phyloP scores from a whole-genome alignment of 2,113 vertebrate species.

The Cnemophilus loriae region DNA sequence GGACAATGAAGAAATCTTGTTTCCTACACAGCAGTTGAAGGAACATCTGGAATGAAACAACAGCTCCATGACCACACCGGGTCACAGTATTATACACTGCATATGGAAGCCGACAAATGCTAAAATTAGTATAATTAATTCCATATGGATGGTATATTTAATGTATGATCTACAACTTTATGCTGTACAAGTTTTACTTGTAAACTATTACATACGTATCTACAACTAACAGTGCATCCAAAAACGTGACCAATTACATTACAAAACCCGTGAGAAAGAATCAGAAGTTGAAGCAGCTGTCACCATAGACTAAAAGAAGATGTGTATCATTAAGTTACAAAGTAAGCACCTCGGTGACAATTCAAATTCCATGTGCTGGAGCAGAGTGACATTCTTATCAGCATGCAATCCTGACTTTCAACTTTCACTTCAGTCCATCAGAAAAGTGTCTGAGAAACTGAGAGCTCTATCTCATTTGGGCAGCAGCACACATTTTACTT shows the following conservation, averaged over 20 bases:
- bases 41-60: background rate
- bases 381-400: background rate
- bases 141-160: background rate
- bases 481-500: background rate
- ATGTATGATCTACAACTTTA: background rate
- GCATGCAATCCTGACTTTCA: background rate
- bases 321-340: background rate
- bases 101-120: background rate
- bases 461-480: background rate
- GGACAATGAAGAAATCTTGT: background rate
- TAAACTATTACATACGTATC: background rate
- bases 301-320: background rate
- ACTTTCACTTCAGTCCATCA: background rate
- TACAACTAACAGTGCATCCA: background rate
- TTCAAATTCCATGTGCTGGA: background rate
- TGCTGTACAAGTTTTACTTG: background rate
- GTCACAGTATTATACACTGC: background rate
- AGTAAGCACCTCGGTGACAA: background rate
- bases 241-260: fast-evolving
- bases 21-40: background rate
- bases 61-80: background rate
- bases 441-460: background rate
- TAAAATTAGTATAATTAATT: background rate
- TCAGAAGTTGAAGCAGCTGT: background rate
- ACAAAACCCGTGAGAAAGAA: background rate